A percentile compares a stretch with the other conserved stretches of the same genome.
Evolutionary conservation across 92 coral and sea anemone species (phyloP).

Genomic region (Nematostella vectensis): DNA sequence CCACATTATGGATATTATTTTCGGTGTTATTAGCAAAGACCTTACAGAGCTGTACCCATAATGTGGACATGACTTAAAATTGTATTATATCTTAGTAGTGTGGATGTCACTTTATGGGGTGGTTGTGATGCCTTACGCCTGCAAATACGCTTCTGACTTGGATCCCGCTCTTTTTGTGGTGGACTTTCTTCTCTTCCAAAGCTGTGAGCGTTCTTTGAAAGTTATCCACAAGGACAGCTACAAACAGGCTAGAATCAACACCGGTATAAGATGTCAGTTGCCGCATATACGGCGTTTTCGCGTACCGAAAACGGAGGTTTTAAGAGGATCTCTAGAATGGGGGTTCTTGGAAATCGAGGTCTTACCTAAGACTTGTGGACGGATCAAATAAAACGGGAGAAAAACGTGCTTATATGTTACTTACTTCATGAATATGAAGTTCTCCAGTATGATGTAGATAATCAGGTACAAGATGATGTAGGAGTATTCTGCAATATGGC

Average conservation of each 20-base stretch:
- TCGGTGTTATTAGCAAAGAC: too few relatives aligned
- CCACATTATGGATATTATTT: too few relatives aligned
- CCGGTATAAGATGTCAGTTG: not conserved
- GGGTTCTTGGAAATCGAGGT: too few relatives aligned
- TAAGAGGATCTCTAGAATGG: too few relatives aligned
- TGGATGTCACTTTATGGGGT: too few relatives aligned
- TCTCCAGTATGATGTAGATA: constrained; percentile 87
- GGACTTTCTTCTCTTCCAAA: constrained; percentile 66
- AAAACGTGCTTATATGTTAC: too few relatives aligned
- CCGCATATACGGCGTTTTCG: not conserved
- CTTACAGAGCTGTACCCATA: too few relatives aligned
- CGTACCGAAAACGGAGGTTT: too few relatives aligned
- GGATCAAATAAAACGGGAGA: too few relatives aligned
- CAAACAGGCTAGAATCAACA: constrained; percentile 76
- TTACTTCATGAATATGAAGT: constrained; percentile 99
- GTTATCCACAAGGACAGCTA: constrained; percentile 95
- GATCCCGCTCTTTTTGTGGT: constrained; percentile 80
- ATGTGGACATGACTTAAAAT: too few relatives aligned
- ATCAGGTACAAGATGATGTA: constrained; percentile 84
- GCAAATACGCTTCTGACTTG: constrained; percentile 77
- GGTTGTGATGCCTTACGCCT: constrained; percentile 26
- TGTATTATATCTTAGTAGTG: too few relatives aligned
- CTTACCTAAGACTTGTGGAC: too few relatives aligned
- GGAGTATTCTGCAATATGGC: constrained; percentile 61
- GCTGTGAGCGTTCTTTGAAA: constrained; percentile 92